Evolutionary conservation across 2,797 vertebrate genomes (phyloP).

Genomic region (Sebastes nivosus): DNA sequence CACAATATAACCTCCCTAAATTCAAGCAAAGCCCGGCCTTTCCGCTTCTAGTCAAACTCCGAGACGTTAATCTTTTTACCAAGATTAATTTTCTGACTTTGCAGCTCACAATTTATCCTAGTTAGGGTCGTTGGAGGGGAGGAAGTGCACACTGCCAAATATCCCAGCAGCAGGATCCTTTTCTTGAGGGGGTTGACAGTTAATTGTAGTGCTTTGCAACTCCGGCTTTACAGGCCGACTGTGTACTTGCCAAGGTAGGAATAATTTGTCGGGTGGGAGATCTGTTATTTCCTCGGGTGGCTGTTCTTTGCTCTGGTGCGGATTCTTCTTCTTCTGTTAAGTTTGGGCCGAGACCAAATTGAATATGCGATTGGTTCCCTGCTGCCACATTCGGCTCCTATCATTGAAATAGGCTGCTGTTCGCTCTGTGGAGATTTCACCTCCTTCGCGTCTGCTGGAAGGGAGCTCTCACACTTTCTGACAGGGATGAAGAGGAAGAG

Average conservation of each 20-base stretch:
- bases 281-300: conserved; percentile 50
- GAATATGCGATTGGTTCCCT: conserved; percentile 32
- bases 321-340: conserved; percentile 41
- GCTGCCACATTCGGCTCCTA: conserved; percentile 21
- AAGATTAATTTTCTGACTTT: conserved; percentile 46
- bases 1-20: conserved; percentile 32
- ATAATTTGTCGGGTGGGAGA: conserved; percentile 33
- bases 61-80: conserved; percentile 41
- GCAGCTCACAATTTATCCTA: conserved; percentile 37
- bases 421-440: conserved; percentile 20
- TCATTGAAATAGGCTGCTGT: conserved; percentile 34
- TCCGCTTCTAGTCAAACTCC: conserved; percentile 22
- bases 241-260: conserved; percentile 35
- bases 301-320: conserved; percentile 36
- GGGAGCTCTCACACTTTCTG: conserved; percentile 17
- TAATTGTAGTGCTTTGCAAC: conserved; percentile 36
- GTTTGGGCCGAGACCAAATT: conserved; percentile 46
- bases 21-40: conserved; percentile 21
- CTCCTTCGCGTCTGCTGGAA: conserved; percentile 38
- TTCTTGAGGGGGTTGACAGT: conserved; percentile 29
- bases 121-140: conserved; percentile 28
- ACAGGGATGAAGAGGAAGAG: conserved; percentile 21
- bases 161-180: conserved; percentile 2
- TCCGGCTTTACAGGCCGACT: conserved; percentile 20
- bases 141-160: conserved; percentile 15